Conservation (phyloP, 1,140 invertebrate species). For the Apis florea region DNA sequence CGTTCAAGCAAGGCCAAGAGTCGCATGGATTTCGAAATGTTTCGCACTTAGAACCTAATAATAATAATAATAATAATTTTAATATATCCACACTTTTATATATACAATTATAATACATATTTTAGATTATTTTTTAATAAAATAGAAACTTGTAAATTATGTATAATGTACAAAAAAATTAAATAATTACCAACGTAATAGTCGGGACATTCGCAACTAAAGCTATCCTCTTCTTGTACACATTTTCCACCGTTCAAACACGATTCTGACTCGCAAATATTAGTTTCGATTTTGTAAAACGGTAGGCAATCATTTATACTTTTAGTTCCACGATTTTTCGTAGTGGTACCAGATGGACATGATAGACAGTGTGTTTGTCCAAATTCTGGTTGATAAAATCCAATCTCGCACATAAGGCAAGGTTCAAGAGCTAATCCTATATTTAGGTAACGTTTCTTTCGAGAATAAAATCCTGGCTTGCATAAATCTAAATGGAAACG, state of each 20-base stretch:
- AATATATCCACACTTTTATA: not conserved
- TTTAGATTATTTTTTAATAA: not conserved
- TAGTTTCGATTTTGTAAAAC: slow-evolving; percentile 65
- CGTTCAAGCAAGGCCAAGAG: slow-evolving; percentile 76
- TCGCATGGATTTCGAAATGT: slow-evolving; percentile 67
- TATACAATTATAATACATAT: not conserved
- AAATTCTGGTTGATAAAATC: slow-evolving; percentile 83
- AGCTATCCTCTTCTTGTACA: slow-evolving; percentile 66
- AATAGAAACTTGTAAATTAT: not conserved
- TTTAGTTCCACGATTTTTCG: slow-evolving; percentile 78
- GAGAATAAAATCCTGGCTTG: slow-evolving; percentile 69
- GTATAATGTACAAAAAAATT: not conserved
- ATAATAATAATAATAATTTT: slow-evolving; percentile 1
- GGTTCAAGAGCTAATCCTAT: slow-evolving; percentile 63
- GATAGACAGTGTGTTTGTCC: slow-evolving; percentile 81
- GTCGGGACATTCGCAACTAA: slow-evolving; percentile 76
- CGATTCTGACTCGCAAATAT: slow-evolving; percentile 72
- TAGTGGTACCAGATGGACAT: slow-evolving; percentile 83
- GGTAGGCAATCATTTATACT: slow-evolving; percentile 78
- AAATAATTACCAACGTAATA: slow-evolving; percentile 72
- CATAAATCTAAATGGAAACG: slow-evolving; percentile 64
- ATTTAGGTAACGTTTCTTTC: slow-evolving; percentile 58
- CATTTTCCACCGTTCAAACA: slow-evolving; percentile 78
- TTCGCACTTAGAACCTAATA: slow-evolving; percentile 69
- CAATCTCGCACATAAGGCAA: slow-evolving; percentile 83